phyloP scores from a whole-genome alignment of 2,113 vertebrate genomes.

The Lathamus discolor region DNA sequence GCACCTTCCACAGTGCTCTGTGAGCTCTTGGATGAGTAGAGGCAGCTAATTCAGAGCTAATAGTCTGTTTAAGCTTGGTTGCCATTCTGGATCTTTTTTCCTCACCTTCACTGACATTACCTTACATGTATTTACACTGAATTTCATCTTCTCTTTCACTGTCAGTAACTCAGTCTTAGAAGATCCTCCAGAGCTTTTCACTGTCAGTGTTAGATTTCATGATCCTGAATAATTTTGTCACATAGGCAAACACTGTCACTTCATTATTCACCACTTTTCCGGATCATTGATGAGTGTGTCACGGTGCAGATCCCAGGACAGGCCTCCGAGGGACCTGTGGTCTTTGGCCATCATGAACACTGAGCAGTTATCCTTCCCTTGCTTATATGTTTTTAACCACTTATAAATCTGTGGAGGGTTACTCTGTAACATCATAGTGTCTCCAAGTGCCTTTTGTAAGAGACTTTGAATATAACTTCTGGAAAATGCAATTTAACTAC shows the following conservation, averaged over 20 bases:
- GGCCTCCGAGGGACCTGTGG: not conserved
- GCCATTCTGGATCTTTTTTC: not conserved
- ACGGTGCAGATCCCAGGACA: not conserved
- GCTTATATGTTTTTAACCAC: not conserved
- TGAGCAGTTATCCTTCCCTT: not conserved
- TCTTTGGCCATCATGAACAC: not conserved
- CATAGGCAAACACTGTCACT: slow-evolving; percentile 56
- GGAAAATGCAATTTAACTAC: not conserved
- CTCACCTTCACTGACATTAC: slow-evolving; percentile 8
- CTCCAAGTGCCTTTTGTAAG: not conserved
- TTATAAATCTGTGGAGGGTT: not conserved
- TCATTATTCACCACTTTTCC: slow-evolving; percentile 42
- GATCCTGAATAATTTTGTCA: slow-evolving; percentile 62
- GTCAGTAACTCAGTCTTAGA: slow-evolving; percentile 14
- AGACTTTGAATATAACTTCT: not conserved
- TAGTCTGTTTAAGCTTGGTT: not conserved
- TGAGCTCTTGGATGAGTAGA: not conserved
- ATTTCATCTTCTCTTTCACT: slow-evolving; percentile 50
- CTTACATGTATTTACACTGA: slow-evolving; percentile 48
- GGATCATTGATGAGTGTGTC: not conserved
- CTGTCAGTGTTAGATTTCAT: slow-evolving; percentile 58
- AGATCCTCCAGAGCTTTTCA: slow-evolving; percentile 60
- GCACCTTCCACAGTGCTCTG: accelerated
- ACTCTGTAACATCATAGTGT: not conserved
- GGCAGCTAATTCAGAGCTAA: not conserved